These are phyloP conservation scores for Temnothorax nylanderi DNA, from an alignment of 1,140 invertebrate genomes.

Conservation along the genomic window DNA sequence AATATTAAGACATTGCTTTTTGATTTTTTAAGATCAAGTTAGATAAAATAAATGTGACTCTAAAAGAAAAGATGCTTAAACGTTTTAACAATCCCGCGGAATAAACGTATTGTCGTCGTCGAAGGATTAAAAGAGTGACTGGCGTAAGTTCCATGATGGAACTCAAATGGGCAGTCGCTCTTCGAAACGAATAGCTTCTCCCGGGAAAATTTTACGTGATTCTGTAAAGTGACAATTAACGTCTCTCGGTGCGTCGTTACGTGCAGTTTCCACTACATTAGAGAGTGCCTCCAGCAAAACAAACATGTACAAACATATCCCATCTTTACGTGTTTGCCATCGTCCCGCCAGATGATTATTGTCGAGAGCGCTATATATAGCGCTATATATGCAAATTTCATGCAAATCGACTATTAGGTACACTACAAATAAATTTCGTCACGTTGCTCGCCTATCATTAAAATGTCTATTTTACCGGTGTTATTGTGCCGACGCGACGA, in stretches of 20 bases:
- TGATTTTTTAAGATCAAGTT: background rate
- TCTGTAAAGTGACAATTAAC: background rate
- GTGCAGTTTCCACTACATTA: constrained; percentile 13
- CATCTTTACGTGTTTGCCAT: background rate
- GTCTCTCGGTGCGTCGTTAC: background rate
- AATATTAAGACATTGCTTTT: background rate
- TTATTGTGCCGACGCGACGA: background rate
- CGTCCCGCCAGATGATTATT: background rate
- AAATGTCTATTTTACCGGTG: background rate
- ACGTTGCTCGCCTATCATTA: background rate
- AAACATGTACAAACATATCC: background rate
- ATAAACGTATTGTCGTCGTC: background rate
- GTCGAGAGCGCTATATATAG: background rate
- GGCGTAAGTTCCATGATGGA: background rate
- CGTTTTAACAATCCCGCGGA: background rate
- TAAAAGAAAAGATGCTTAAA: background rate
- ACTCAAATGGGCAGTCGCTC: background rate
- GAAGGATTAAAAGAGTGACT: background rate
- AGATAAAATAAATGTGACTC: background rate
- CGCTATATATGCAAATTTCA: constrained; percentile 6
- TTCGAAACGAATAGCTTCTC: background rate
- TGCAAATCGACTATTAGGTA: constrained; percentile 22
- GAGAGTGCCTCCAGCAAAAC: background rate
- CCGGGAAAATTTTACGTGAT: background rate
- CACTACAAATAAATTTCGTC: constrained; percentile 29